A percentile compares a stretch with the other conserved stretches of the same genome.
Conservation (phyloP, 2,113 vertebrate species). For the Connochaetes taurinus region DNA sequence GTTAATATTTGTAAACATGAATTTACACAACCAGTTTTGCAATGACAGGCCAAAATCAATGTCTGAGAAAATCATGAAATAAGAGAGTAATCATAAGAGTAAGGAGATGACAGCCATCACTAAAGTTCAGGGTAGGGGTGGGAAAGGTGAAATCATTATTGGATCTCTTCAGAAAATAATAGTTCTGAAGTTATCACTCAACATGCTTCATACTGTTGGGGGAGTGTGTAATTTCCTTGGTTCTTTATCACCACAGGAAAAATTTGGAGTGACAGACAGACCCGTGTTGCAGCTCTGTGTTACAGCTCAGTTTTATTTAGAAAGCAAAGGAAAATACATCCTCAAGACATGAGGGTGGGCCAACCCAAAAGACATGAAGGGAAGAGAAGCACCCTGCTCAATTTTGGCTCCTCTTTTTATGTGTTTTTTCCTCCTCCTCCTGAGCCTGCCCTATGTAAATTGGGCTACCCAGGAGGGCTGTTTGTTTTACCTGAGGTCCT, state of each 20-base stretch:
- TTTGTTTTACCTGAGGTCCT: background rate
- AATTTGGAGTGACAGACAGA: background rate
- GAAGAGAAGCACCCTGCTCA: background rate
- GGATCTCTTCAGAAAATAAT: background rate
- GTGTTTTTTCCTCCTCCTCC: background rate
- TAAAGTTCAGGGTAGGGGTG: background rate
- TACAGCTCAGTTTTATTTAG: background rate
- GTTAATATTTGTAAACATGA: background rate
- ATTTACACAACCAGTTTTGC: background rate
- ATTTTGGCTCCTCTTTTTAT: background rate
- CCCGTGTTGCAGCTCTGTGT: background rate
- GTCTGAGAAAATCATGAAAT: background rate
- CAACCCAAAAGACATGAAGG: background rate
- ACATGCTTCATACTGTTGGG: background rate
- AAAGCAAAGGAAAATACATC: background rate
- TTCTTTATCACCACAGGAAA: background rate
- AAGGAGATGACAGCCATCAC: background rate
- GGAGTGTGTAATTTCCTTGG: background rate
- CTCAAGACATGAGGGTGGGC: fast-evolving
- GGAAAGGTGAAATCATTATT: background rate
- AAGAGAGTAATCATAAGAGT: background rate
- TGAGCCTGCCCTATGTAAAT: background rate
- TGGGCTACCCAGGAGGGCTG: background rate
- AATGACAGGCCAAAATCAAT: background rate
- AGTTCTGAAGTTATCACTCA: background rate